Evolutionary conservation across 2,888 invertebrate species (phyloP).

Genomic region (Campoplex nolae): DNA sequence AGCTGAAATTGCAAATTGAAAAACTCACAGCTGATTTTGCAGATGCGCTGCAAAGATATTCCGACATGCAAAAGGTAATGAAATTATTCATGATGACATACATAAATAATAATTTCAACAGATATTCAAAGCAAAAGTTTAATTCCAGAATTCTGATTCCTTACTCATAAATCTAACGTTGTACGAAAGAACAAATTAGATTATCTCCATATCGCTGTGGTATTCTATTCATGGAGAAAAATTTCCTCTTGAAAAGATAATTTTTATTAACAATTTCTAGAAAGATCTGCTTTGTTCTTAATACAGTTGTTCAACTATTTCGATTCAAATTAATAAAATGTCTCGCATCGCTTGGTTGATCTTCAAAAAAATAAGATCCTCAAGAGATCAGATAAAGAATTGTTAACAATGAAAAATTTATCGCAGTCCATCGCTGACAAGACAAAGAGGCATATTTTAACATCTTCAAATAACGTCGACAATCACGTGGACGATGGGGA

Average conservation of each 20-base stretch:
- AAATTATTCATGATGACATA: not conserved
- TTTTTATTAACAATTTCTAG: no score
- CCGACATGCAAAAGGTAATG: constrained; percentile 91
- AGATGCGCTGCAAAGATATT: constrained; percentile 91
- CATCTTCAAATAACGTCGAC: constrained; percentile 74
- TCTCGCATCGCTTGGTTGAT: not conserved
- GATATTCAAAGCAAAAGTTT: no score
- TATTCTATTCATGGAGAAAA: no score
- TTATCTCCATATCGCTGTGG: no score
- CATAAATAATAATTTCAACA: no score
- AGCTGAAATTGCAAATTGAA: constrained; percentile 93
- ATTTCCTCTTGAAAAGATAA: no score
- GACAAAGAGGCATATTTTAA: constrained; percentile 81
- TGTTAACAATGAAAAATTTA: not conserved
- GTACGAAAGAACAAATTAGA: no score
- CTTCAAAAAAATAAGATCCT: not conserved
- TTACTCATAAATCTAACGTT: no score
- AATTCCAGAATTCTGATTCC: no score
- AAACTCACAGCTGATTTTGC: constrained; percentile 93
- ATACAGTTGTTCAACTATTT: not conserved
- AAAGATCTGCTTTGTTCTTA: not conserved
- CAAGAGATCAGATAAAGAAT: not conserved
- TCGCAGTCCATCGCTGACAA: constrained; percentile 80
- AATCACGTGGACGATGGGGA: constrained; percentile 76
- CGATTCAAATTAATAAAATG: not conserved